These are phyloP conservation scores for Tyrannus savana DNA, from an alignment of 2,113 vertebrate genomes.

Conservation along the genomic window DNA sequence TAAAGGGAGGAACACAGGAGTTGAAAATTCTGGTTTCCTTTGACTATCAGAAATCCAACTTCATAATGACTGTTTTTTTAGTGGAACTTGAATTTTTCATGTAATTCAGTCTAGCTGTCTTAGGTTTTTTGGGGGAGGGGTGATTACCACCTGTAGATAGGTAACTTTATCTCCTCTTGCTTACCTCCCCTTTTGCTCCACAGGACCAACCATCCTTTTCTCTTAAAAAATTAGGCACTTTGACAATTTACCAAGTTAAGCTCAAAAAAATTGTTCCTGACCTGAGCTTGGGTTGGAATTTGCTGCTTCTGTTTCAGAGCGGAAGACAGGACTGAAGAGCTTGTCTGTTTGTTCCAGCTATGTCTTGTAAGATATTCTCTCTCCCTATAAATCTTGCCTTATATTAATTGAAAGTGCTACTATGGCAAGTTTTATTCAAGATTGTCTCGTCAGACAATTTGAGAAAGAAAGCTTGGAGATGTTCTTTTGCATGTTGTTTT, in stretches of 20 bases:
- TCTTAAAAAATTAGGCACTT: conserved; percentile 56
- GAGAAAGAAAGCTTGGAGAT: neutral
- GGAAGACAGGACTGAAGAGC: conserved; percentile 56
- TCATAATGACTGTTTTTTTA: neutral
- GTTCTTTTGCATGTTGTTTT: neutral
- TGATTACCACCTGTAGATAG: neutral
- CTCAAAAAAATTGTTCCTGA: conserved; percentile 45
- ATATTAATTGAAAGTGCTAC: neutral
- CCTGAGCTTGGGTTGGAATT: conserved; percentile 57
- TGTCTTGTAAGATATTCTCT: conserved; percentile 59
- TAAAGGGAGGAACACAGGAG: neutral
- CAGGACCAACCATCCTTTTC: conserved; percentile 46
- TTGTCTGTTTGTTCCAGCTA: conserved; percentile 56
- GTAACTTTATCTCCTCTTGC: conserved; percentile 43
- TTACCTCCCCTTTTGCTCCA: conserved; percentile 49
- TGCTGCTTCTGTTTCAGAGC: conserved; percentile 61
- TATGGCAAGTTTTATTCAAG: conserved; percentile 30
- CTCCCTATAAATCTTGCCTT: conserved; percentile 56
- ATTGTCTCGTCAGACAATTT: neutral
- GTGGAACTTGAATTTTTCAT: neutral
- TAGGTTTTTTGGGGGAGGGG: neutral
- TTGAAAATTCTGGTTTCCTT: neutral
- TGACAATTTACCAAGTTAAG: conserved; percentile 49
- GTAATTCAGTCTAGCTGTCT: neutral
- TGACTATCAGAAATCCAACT: neutral